Percentiles rank a stretch among this genome's conserved stretches.
These are phyloP conservation scores for Alcedo quadribrachys DNA, from an alignment of 2,797 vertebrate genomes.

Conservation along the genomic window DNA sequence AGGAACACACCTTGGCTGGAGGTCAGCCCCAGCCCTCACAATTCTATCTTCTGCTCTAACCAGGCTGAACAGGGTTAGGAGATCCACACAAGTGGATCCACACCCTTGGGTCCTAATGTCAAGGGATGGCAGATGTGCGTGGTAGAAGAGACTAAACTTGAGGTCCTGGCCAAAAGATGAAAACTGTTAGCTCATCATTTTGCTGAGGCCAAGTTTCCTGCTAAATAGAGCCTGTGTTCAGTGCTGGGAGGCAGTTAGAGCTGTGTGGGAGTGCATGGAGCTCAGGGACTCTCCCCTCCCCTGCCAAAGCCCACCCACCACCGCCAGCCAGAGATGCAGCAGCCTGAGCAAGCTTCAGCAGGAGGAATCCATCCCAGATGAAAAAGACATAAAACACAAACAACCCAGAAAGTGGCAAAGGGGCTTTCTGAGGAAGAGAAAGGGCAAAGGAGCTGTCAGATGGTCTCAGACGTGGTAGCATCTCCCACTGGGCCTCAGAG, in stretches of 20 bases:
- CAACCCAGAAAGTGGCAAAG: background rate
- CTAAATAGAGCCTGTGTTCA: background rate
- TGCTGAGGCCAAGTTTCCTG: background rate
- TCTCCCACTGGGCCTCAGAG: background rate
- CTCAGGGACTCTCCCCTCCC: background rate
- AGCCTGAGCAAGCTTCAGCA: background rate
- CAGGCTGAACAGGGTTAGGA: background rate
- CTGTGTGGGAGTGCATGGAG: background rate
- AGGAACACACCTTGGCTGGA: fast-evolving
- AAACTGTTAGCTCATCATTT: background rate
- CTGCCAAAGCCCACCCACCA: background rate
- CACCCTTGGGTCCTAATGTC: background rate
- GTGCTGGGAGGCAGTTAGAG: background rate
- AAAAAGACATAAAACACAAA: too few species aligned
- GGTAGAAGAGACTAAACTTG: background rate
- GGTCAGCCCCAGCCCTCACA: background rate
- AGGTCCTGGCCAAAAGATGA: background rate
- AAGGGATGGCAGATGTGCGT: background rate
- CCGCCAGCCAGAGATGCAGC: background rate
- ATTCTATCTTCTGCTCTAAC: background rate
- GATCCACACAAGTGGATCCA: background rate
- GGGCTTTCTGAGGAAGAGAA: background rate
- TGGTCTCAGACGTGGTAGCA: background rate
- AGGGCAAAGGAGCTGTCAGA: background rate
- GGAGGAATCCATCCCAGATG: background rate